phyloP scores from a whole-genome alignment of 2,888 invertebrate species.

The Kryphioiulus occultus region DNA sequence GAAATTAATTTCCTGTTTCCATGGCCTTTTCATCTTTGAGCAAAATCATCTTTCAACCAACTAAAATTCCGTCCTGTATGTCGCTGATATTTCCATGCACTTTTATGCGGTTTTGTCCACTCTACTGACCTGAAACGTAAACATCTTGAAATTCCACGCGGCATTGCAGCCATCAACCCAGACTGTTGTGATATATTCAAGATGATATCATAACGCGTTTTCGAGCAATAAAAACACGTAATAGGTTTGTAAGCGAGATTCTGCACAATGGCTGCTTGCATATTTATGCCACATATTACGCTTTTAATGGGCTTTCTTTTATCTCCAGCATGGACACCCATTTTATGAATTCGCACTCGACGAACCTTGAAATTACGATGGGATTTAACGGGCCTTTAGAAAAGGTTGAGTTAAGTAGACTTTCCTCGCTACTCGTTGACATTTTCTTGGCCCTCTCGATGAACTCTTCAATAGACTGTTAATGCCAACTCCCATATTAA shows the following conservation, averaged over 20 bases:
- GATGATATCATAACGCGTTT: slow-evolving; percentile 8
- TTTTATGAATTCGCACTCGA: slow-evolving; percentile 2
- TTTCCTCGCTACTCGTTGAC: not conserved
- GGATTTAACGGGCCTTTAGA: not conserved
- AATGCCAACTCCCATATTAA: not conserved
- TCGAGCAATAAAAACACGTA: not conserved
- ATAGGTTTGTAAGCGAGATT: not conserved
- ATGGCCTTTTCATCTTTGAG: not conserved
- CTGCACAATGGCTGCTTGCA: not conserved
- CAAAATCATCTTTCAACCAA: not conserved
- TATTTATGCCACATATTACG: slow-evolving; percentile 2
- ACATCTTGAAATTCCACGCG: not conserved
- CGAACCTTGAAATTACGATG: slow-evolving; percentile 20
- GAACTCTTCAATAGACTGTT: not conserved
- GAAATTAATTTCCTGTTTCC: slow-evolving; percentile 19
- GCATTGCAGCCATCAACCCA: not conserved
- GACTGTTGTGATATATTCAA: not conserved
- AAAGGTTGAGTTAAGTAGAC: slow-evolving; percentile 30
- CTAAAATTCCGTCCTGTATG: not conserved
- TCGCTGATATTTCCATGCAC: not conserved
- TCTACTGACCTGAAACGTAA: slow-evolving; percentile 35
- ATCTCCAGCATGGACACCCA: not conserved
- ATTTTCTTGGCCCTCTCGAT: not conserved
- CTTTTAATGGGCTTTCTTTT: slow-evolving; percentile 11
- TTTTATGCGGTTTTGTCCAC: not conserved